Base-by-base conservation (phyloP, 2,797 vertebrate species). In the Gymnothorax reevesii region DNA sequence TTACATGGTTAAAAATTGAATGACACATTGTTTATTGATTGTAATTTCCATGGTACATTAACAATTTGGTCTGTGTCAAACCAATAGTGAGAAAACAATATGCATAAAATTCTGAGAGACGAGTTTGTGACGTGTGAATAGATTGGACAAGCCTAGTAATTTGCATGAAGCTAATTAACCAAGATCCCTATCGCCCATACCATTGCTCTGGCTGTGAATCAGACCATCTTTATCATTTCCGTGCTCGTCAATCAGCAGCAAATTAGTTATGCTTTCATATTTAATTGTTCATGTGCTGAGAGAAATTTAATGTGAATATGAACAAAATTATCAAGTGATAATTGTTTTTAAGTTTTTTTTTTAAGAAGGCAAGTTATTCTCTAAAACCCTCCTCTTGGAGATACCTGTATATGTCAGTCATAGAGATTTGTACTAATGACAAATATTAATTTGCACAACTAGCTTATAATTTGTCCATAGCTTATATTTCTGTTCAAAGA, bases 71-170 rank as follows among this genome's bases (percentile, higher is more conserved):
- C 73, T 17, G 12, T 77, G 33, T 20, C 27, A 42, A 15, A 49
- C 4, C 73, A 42, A 10, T 49, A 9, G 25, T 49, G 33, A 42
- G 25, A 27, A 4, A 79, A 49, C 75, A 17, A 2, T 25, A 15
- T 52, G 12, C 42, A 52, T 13, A 15, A 80, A 55, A 55, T 7
- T 8, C 52, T 22, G 20, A 55, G 52, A 80, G 77, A 42, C 27
- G 71, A 15, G 33, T 75, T 42, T 75, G 20, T 13, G 12, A 12
- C 15, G 42, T 80, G 49, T 55, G 17, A 77, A 6, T 55, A 52
- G 20, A 54, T 80, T 82, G 85, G 82, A 57, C 57, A 80, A 27
- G 64, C 54, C 82, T 54, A 83, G 60, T 86, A 62, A 86, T 86
- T 83, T 69, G 10, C 80, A 73, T 86, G 80, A 57, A 73, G 60